A percentile compares a stretch with the other conserved stretches of the same genome.
These are phyloP conservation scores for Petroica traversi DNA, from an alignment of 2,113 vertebrate genomes.

Conservation along the genomic window DNA sequence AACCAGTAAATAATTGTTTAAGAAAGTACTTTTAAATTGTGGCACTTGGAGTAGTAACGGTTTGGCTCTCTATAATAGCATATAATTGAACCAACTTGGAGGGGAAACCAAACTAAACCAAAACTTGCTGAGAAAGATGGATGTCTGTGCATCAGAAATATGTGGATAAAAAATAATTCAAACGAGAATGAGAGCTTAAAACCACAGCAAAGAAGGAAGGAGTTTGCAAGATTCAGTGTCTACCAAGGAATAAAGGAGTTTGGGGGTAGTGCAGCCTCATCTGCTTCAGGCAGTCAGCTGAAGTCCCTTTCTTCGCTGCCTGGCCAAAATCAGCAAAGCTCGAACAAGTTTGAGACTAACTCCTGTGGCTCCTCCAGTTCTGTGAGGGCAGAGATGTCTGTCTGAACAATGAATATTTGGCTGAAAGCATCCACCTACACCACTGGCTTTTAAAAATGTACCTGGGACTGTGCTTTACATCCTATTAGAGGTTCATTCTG, in stretches of 20 bases:
- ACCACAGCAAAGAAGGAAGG: neutral
- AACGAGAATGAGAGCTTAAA: neutral
- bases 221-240: neutral
- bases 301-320: neutral
- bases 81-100: neutral
- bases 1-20: conserved; percentile 23
- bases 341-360: neutral
- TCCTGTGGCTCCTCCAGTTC: neutral
- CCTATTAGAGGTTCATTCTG: neutral
- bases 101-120: neutral
- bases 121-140: neutral
- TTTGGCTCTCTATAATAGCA: neutral
- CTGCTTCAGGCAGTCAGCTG: neutral
- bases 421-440: neutral
- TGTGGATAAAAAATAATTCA: neutral
- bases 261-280: neutral
- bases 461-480: neutral
- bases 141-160: neutral
- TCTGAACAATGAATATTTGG: neutral
- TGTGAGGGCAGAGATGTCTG: neutral
- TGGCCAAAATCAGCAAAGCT: neutral
- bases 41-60: neutral
- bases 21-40: conserved; percentile 20
- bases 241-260: neutral
- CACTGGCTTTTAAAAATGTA: neutral